phyloP scores from a whole-genome alignment of 2,113 vertebrate genomes.

The Paratilapia polleni region DNA sequence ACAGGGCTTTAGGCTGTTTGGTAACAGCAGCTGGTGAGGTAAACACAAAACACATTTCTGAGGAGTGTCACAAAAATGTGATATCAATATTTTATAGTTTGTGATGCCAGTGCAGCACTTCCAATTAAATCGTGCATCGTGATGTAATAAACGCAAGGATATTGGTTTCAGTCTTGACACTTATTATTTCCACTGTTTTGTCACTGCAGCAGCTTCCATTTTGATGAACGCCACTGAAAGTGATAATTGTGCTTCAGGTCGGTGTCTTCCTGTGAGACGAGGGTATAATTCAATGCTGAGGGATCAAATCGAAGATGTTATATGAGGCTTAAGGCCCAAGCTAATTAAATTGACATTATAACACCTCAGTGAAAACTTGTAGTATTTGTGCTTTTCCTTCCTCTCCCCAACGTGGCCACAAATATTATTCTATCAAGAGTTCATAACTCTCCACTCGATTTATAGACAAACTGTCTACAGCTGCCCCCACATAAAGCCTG shows the following conservation, averaged over 20 bases:
- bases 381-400: background rate
- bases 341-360: slow-evolving; percentile 36
- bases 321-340: slow-evolving; percentile 5
- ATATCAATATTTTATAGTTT: slow-evolving; percentile 59
- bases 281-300: slow-evolving; percentile 11
- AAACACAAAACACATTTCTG: slow-evolving; percentile 57
- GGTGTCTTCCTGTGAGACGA: slow-evolving; percentile 19
- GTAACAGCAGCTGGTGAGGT: slow-evolving; percentile 52
- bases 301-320: slow-evolving; percentile 11
- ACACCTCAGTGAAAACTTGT: background rate
- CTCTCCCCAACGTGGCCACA: slow-evolving; percentile 9
- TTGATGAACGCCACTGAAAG: slow-evolving; percentile 14
- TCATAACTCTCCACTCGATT: slow-evolving; percentile 48
- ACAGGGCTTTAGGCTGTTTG: slow-evolving; percentile 45
- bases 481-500: slow-evolving; percentile 36
- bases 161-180: slow-evolving; percentile 41
- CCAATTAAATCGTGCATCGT: slow-evolving; percentile 49
- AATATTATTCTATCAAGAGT: slow-evolving; percentile 42
- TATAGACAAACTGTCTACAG: slow-evolving; percentile 57
- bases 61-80: slow-evolving; percentile 45
- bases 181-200: slow-evolving; percentile 42
- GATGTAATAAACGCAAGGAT: slow-evolving; percentile 46
- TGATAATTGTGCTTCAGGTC: slow-evolving; percentile 36
- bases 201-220: slow-evolving; percentile 13
- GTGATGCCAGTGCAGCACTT: slow-evolving; percentile 10